Base-by-base conservation (phyloP, 2,797 vertebrate species). In the Meda fulgida region DNA sequence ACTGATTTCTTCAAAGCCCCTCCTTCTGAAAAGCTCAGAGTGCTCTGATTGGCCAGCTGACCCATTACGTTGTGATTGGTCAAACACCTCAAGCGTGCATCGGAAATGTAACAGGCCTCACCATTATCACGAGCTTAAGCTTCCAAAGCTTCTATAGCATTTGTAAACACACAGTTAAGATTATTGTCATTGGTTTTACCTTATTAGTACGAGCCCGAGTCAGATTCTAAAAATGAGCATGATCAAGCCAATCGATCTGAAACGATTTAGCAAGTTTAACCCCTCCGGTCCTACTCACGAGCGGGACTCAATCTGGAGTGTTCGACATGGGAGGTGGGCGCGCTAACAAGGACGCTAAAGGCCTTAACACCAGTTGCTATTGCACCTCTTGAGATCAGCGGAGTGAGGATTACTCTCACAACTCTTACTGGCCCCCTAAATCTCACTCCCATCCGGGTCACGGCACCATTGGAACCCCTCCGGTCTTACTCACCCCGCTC, bases 321-420 rank as follows among this genome's bases (percentile, higher is more conserved):
- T 48, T 5, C 6, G 5, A 3, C 48, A 51, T 19, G 16, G 18
- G 48, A 51, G 18, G 16, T 4, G 43, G 46, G 46, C 10, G 4
- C 38, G 38, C 38, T 40, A 40, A 40, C 51, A 53, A 53, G 5
- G 51, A 53, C 0, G 7, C 7, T 55, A 10, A 55, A 23, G 19
- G 0, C 19, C 0, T 0, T 1, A 55, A 7, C 21, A 1, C 0
- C 51, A 53, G 7, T 21, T 1, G 21, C 21, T 55, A 55, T 0
- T 23, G 53, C 53, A 0, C 8, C 21, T 55, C 21, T 9, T 58
- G 53, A 58, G 9, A n/a, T n/a, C 53, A 58, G 9, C 0, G 53
- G 23, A n/a, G 53, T 58, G 53, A 58, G 8, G 53, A 10, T 58
- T 58, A 58, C 53, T 58, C 1, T 10, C 53, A 23, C 23, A 58